A percentile compares a stretch with the other conserved stretches of the same genome.
These are phyloP conservation scores for Siniperca knerii DNA, from an alignment of 2,113 vertebrate species.

Conservation along the genomic window DNA sequence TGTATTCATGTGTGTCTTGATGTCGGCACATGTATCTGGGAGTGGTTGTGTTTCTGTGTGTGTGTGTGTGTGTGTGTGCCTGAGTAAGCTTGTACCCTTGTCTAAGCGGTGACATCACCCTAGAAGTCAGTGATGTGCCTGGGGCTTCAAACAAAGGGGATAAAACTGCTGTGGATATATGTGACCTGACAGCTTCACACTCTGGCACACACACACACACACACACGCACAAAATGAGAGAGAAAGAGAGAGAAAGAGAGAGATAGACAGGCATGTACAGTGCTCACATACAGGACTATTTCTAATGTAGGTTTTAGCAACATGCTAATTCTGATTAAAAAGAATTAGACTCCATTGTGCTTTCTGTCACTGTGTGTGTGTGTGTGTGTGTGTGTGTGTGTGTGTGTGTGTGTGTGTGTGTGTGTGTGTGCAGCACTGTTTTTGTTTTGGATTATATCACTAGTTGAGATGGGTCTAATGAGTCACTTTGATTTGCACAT, in stretches of 20 bases:
- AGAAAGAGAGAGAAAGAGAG: slow-evolving; percentile 13
- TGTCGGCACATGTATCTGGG: slow-evolving; percentile 55
- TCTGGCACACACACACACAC: slow-evolving; percentile 46
- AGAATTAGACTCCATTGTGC: background rate
- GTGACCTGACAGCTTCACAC: slow-evolving; percentile 81
- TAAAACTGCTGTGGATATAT: slow-evolving; percentile 73
- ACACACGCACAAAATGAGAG: slow-evolving; percentile 10
- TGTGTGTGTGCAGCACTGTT: slow-evolving; percentile 16
- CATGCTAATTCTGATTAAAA: slow-evolving; percentile 6
- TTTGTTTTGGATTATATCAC: slow-evolving; percentile 24
- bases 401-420: slow-evolving; percentile 11
- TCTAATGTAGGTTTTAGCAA: slow-evolving; percentile 14
- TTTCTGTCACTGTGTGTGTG: slow-evolving; percentile 4
- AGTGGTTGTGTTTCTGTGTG: slow-evolving; percentile 29
- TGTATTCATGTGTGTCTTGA: slow-evolving; percentile 64
- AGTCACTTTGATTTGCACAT: slow-evolving; percentile 56
- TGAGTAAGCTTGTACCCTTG: slow-evolving; percentile 67
- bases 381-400: slow-evolving; percentile 14
- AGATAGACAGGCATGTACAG: slow-evolving; percentile 19
- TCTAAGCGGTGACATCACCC: slow-evolving; percentile 78
- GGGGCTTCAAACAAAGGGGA: slow-evolving; percentile 69
- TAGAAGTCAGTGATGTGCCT: slow-evolving; percentile 71
- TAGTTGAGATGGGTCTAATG: slow-evolving; percentile 20
- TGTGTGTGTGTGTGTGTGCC: slow-evolving; percentile 37
- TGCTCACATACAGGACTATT: slow-evolving; percentile 14